Percentiles rank a stretch among this genome's conserved stretches.
phyloP scores from a whole-genome alignment of 1,140 invertebrate species.

The Monomorium pharaonis region DNA sequence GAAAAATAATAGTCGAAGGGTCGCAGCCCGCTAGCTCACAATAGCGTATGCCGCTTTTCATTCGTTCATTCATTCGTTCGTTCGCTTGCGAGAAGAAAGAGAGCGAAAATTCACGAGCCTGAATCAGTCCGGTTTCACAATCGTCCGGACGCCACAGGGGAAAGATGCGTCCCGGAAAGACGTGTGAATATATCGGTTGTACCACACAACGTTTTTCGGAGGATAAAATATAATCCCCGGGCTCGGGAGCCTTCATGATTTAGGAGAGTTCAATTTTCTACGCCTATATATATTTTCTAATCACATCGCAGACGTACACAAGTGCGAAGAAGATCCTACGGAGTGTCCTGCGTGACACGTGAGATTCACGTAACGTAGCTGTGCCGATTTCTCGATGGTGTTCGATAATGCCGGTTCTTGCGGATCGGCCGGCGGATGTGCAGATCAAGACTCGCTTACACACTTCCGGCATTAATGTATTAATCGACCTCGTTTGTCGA shows the following conservation, averaged over 20 bases:
- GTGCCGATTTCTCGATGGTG: background rate
- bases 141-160: background rate
- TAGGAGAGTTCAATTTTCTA: background rate
- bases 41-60: constrained; percentile 38
- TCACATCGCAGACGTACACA: background rate
- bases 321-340: background rate
- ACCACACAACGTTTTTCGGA: background rate
- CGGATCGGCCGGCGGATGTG: background rate
- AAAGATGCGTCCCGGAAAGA: too few species aligned
- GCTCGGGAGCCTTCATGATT: background rate
- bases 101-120: constrained; percentile 43
- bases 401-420: background rate
- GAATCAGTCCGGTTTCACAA: constrained; percentile 3
- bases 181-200: constrained; percentile 1
- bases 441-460: background rate
- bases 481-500: background rate
- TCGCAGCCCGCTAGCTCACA: constrained; percentile 49
- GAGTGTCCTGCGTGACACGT: background rate
- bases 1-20: constrained; percentile 42
- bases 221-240: constrained; percentile 18
- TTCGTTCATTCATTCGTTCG: constrained; percentile 37
- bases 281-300: background rate
- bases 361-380: background rate
- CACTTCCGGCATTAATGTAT: background rate
- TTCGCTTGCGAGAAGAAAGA: constrained; percentile 7